Conservation (phyloP, 2,888 invertebrate genomes). For the Pseudolycoriella hygida region DNA sequence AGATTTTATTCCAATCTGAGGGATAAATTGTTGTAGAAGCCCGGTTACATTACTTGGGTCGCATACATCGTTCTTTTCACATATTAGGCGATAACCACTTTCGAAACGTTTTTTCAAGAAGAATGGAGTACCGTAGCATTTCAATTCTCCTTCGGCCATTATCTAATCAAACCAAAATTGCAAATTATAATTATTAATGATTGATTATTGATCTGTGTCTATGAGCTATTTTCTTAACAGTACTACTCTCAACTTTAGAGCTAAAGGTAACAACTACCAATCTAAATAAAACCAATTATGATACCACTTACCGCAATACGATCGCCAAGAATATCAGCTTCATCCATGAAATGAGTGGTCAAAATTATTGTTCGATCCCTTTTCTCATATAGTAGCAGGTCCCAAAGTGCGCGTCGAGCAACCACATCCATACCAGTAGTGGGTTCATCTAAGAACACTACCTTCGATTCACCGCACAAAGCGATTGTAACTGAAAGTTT, state of each 20-base stretch:
- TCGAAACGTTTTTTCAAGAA: slow-evolving; percentile 72
- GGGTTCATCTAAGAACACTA: slow-evolving; percentile 56
- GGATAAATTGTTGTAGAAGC: slow-evolving; percentile 43
- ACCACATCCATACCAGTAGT: slow-evolving; percentile 79
- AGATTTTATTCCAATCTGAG: slow-evolving; percentile 42
- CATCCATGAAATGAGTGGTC: slow-evolving; percentile 82
- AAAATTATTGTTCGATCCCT: slow-evolving; percentile 58
- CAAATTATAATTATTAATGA: too few species aligned
- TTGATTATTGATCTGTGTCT: too few species aligned
- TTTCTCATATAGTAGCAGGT: slow-evolving; percentile 54
- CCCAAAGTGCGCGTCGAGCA: slow-evolving; percentile 69
- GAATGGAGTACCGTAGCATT: slow-evolving; percentile 65
- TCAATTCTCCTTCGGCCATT: slow-evolving; percentile 62
- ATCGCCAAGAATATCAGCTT: slow-evolving; percentile 41
- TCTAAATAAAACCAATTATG: too few species aligned
- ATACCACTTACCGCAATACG: too few species aligned
- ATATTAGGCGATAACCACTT: slow-evolving; percentile 60
- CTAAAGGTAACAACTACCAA: too few species aligned
- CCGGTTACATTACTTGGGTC: slow-evolving; percentile 34
- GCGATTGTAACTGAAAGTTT: slow-evolving; percentile 61
- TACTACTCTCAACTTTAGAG: too few species aligned
- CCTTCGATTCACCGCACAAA: slow-evolving; percentile 53
- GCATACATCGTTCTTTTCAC: slow-evolving; percentile 34
- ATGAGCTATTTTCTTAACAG: too few species aligned
- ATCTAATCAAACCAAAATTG: too few species aligned